phyloP scores from a whole-genome alignment of 2,113 vertebrate species.

The Archilochus colubris region DNA sequence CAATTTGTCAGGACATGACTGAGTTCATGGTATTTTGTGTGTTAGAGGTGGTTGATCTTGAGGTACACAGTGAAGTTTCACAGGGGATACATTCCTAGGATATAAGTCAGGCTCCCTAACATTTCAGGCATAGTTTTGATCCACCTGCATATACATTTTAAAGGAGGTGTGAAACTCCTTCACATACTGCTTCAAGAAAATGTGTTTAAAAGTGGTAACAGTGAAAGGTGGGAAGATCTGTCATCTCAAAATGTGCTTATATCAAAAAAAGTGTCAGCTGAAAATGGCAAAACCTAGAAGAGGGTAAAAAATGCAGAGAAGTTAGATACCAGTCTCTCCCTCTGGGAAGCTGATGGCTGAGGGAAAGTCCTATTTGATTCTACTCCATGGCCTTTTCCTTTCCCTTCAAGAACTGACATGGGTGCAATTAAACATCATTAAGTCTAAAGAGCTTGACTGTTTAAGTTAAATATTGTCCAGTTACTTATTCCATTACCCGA shows the following conservation, averaged over 20 bases:
- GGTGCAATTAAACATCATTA: not conserved
- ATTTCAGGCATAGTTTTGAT: not conserved
- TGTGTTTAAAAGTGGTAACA: not conserved
- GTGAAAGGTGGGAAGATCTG: not conserved
- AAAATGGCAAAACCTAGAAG: not conserved
- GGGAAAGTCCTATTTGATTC: not conserved
- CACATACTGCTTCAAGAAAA: not conserved
- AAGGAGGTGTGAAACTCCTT: conserved; percentile 17
- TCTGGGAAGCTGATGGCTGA: not conserved
- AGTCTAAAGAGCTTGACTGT: not conserved
- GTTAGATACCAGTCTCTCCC: not conserved
- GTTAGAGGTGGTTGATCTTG: conserved; percentile 3
- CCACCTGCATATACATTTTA: not conserved
- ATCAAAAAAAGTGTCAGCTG: not conserved
- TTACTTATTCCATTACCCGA: not conserved
- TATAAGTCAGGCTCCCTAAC: conserved; percentile 31
- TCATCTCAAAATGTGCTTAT: not conserved
- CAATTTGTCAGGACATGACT: not conserved
- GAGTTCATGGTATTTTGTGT: not conserved
- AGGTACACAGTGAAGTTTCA: conserved; percentile 17
- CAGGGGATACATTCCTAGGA: not conserved
- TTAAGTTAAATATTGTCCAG: not conserved
- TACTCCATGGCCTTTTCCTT: not conserved
- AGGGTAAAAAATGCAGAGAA: not conserved
- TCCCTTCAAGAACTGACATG: not conserved